Conservation (phyloP, 2,888 invertebrate species). For the Eubasilissa splendida region DNA sequence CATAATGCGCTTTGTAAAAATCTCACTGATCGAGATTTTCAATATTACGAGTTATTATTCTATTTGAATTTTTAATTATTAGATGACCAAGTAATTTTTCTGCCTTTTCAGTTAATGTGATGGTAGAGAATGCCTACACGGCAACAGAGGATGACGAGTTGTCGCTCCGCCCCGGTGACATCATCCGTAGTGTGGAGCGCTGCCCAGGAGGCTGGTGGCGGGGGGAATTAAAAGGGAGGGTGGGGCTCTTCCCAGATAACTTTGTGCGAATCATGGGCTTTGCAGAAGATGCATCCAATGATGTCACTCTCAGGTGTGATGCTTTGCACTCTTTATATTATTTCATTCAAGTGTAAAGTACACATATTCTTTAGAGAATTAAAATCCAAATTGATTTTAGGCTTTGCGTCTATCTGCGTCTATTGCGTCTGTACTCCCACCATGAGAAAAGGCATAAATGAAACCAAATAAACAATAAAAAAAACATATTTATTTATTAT, state of each 20-base stretch:
- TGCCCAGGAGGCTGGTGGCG: slow-evolving; percentile 93
- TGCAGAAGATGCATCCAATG: slow-evolving; percentile 61
- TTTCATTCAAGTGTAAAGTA: not conserved
- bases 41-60: not conserved
- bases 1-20: not conserved
- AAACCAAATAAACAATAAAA: no score
- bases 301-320: slow-evolving; percentile 47
- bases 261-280: slow-evolving; percentile 81
- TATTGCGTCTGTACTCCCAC: no score
- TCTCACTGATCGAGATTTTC: not conserved
- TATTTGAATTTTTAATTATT: not conserved
- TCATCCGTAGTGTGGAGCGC: slow-evolving; percentile 84
- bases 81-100: slow-evolving; percentile 32
- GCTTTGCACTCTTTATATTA: not conserved
- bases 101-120: slow-evolving; percentile 78
- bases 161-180: slow-evolving; percentile 86
- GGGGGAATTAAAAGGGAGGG: slow-evolving; percentile 85
- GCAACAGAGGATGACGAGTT: slow-evolving; percentile 91
- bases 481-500: no score
- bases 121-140: slow-evolving; percentile 89
- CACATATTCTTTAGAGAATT: no score
- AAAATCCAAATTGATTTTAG: not conserved
- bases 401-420: no score
- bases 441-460: no score
- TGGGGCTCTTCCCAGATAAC: slow-evolving; percentile 95